Percentiles rank a stretch among this genome's conserved stretches.
phyloP scores from a whole-genome alignment of 2,113 vertebrate genomes.

The Haplochromis burtoni region DNA sequence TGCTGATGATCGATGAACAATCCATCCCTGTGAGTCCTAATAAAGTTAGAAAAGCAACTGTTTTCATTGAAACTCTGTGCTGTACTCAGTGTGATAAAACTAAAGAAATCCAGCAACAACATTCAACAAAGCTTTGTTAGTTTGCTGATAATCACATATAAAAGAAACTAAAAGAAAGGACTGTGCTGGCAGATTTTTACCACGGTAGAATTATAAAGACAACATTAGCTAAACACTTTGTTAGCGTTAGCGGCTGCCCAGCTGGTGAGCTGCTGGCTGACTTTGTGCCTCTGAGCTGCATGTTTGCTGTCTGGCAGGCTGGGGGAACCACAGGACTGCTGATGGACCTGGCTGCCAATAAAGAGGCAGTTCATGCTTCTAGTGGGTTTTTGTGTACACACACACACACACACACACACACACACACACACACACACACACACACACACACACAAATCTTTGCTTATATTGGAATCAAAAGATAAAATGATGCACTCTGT shows the following conservation, averaged over 20 bases:
- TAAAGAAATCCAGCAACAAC: neutral
- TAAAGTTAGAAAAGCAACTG: neutral
- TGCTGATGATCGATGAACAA: neutral
- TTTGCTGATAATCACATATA: neutral
- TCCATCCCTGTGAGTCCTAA: neutral
- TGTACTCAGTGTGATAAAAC: neutral
- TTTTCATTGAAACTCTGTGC: neutral
- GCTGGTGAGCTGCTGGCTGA: neutral
- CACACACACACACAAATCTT: neutral
- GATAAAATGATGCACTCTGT: neutral
- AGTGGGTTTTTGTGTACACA: slow-evolving; percentile 47
- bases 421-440: neutral
- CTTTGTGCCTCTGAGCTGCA: slow-evolving; percentile 22
- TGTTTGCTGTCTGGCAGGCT: slow-evolving; percentile 69
- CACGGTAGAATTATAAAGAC: neutral
- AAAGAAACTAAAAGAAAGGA: neutral
- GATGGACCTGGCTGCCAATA: slow-evolving; percentile 88
- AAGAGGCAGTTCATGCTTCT: slow-evolving; percentile 83
- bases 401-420: neutral
- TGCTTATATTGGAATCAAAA: neutral
- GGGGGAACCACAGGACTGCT: slow-evolving; percentile 89
- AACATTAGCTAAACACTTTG: neutral
- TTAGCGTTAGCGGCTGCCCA: neutral
- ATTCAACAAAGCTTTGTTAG: neutral
- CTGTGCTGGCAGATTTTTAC: neutral